Evolutionary conservation across 2,888 invertebrate genomes (phyloP), one percentile per base, ranked within the genome.

Genomic region (Agriopis aurantiaria): DNA sequence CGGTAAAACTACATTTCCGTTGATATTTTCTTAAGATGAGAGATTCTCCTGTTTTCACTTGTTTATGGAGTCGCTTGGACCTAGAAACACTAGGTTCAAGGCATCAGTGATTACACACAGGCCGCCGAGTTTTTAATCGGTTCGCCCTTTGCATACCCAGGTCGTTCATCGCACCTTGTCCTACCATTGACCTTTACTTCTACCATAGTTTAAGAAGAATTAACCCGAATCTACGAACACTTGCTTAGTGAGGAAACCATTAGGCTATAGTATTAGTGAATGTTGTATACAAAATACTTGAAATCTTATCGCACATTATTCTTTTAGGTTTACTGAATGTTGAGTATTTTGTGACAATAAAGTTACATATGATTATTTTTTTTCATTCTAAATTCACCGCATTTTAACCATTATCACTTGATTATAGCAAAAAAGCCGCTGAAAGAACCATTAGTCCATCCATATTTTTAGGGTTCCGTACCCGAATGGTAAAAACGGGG

Each of bases 101-200:
- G 62, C 41, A 46, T 62, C 62, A 14, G 61, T 17, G 14, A 52
- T 17, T 23, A 23, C 46, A 33, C 46, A 45, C 53, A 62, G 53
- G 17, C 41, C 4, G 17, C 23, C 52, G 41, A 53, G 53, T 46
- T 43, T 53, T 53, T 45, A 53, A 62, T 53, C 23, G 43, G 33
- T 62, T 53, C 45, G 62, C 53, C 62, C 62, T 62, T 55, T 53
- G 23, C 11, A 33, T 53, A 8, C 17, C 40, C 52, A 61, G 62
- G 53, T 62, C 53, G 23, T 53, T 33, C 53, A 62, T 43, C 62
- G 62, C 45, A 8, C 61, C 49, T 52, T 53, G 62, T 46, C 53
- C 53, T 62, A 51, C 53, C 62, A 46, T 45, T 33, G 53, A 46
- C 62, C 62, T 62, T 53, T 46, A 46, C 33, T 43, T 46, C 12